Percentiles rank a stretch among this genome's conserved stretches.
Conservation (phyloP, 2,888 invertebrate species). For the Tholera decimalis region DNA sequence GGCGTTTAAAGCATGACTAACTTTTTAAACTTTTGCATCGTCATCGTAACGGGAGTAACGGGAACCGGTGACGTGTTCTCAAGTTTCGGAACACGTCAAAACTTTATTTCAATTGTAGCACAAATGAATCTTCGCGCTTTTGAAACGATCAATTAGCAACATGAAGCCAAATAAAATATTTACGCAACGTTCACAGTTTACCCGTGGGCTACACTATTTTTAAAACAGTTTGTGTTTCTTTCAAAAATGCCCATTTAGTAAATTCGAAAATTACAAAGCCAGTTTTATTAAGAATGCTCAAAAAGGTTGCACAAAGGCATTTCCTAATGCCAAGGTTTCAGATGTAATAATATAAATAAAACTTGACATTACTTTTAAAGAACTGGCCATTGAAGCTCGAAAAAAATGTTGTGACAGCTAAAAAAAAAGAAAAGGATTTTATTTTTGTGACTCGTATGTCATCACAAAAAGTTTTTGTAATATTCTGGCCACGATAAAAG, state of each 20-base stretch:
- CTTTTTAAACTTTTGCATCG: slow-evolving; percentile 26
- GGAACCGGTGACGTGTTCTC: slow-evolving; percentile 39
- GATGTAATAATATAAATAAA: slow-evolving; percentile 42
- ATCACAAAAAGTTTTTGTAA: slow-evolving; percentile 44
- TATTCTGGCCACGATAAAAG: slow-evolving; percentile 37
- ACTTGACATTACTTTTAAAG: slow-evolving; percentile 52
- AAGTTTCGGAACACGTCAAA: slow-evolving; percentile 1
- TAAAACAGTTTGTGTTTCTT: slow-evolving; percentile 6
- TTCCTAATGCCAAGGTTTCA: slow-evolving; percentile 61
- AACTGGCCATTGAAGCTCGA: slow-evolving; percentile 40
- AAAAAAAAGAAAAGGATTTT: slow-evolving; percentile 31
- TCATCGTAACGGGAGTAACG: slow-evolving; percentile 47
- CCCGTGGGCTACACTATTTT: slow-evolving; percentile 8
- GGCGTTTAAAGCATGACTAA: slow-evolving; percentile 60
- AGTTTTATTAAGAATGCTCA: slow-evolving; percentile 34
- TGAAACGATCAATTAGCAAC: slow-evolving; percentile 9
- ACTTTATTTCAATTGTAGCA: neutral
- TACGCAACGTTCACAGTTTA: slow-evolving; percentile 5
- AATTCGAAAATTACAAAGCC: slow-evolving; percentile 29
- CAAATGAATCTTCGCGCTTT: neutral
- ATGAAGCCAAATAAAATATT: slow-evolving; percentile 18
- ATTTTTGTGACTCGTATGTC: slow-evolving; percentile 53
- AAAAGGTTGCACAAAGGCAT: slow-evolving; percentile 56
- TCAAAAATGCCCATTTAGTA: slow-evolving; percentile 8
- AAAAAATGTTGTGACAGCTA: slow-evolving; percentile 60